A percentile compares a stretch with the other conserved stretches of the same genome.
Conservation (phyloP, 2,888 invertebrate genomes). For the Andrena bucephala region DNA sequence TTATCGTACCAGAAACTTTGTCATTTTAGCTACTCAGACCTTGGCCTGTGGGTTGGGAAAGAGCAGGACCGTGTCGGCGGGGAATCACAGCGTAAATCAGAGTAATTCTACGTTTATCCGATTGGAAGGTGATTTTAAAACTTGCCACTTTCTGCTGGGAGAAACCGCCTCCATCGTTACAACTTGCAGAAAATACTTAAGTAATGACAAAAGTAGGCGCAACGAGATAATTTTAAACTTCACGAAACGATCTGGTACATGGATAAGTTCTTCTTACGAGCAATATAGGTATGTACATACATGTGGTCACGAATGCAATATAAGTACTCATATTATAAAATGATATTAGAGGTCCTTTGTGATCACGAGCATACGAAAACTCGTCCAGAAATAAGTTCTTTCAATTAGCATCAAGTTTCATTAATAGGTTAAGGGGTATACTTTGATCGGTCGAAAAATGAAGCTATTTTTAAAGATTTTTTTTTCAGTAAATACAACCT, state of each 20-base stretch:
- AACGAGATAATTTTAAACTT: conserved; percentile 29
- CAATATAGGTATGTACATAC: not conserved
- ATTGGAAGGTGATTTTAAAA: conserved; percentile 73
- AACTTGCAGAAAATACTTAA: conserved; percentile 44
- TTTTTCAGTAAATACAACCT: too few relatives aligned
- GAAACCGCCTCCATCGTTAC: conserved; percentile 59
- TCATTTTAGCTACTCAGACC: conserved; percentile 69
- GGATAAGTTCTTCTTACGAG: not conserved
- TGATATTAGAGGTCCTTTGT: too few relatives aligned
- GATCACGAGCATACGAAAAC: too few relatives aligned
- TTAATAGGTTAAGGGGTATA: too few relatives aligned
- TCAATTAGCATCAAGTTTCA: too few relatives aligned
- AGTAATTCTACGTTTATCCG: conserved; percentile 72
- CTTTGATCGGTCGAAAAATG: too few relatives aligned
- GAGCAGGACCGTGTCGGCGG: conserved; percentile 64
- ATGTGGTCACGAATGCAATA: not conserved
- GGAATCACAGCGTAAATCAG: conserved; percentile 70
- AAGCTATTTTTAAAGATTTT: too few relatives aligned
- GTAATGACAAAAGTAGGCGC: conserved; percentile 41
- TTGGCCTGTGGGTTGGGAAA: conserved; percentile 56
- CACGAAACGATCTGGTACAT: not conserved
- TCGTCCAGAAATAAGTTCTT: too few relatives aligned
- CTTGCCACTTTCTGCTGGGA: conserved; percentile 69
- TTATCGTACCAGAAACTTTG: conserved; percentile 68
- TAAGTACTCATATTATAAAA: not conserved